Base-by-base conservation (phyloP, 2,797 vertebrate genomes). In the Acipenser oxyrinchus region DNA sequence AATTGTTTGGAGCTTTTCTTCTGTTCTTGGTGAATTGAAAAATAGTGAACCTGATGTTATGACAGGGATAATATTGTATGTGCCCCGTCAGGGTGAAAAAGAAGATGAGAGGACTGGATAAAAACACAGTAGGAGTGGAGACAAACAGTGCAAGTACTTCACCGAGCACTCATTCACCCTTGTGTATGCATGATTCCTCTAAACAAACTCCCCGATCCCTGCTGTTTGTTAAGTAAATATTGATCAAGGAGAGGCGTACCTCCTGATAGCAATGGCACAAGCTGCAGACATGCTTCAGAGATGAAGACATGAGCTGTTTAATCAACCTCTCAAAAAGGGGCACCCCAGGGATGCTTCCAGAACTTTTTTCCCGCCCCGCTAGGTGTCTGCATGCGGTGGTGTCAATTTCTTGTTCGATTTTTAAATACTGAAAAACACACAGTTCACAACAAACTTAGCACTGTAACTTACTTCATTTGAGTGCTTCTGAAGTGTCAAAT, bases 221-320 rank as follows among this genome's bases (percentile, higher is more conserved):
- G 82, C 79, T 89, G 92, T 94, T 96, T 93, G 90, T 88, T 92
- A 84, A 90, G 93, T 92, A 90, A 95, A 91, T 88, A 92, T 87
- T 95, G 89, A 92, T 91, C 82, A 85, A 93, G 90, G 88, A 91
- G 83, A 92, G 86, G 88, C 89, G 80, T 88, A 82, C 84, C 88
- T 89, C 83, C 86, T 78, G 89, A 91, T 85, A 85, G 88, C 86
- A 77, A 77, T 71, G 79, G 79, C 77, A 85, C 79, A 88, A 83
- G 84, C 81, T 73, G 79, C 73, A 82, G 82, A 83, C 81, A 76
- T 65, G 66, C 49, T 61, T 11, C 60, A 64, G 63, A 68, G 50
- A 70, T 69, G 59, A 75, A 71, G 71, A 74, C 59, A 18, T n/a
- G 63, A 65, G 64, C 66, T 66, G 63, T 67, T 67, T 68, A 66